phyloP scores from a whole-genome alignment of 1,140 invertebrate species.

The Daktulosphaira vitifoliae region DNA sequence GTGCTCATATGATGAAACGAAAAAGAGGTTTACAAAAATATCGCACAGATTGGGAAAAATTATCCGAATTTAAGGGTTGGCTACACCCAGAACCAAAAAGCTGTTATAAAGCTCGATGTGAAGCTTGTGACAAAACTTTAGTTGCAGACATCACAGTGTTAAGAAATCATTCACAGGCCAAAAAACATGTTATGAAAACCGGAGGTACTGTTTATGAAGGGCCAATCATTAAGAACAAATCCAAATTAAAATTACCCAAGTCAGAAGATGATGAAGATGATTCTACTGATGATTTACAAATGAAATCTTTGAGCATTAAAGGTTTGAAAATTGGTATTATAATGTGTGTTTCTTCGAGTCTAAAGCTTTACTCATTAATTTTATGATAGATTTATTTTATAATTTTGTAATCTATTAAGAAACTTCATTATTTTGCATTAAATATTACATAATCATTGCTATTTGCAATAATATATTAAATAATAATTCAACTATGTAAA shows the following conservation, averaged over 20 bases:
- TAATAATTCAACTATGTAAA: neutral
- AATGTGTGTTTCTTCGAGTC: slow-evolving; percentile 13
- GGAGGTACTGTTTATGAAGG: slow-evolving; percentile 31
- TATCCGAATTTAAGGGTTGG: slow-evolving; percentile 36
- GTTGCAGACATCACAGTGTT: slow-evolving; percentile 37
- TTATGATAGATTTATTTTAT: too few species aligned
- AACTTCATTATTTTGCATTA: too few species aligned
- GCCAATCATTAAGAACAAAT: slow-evolving; percentile 22
- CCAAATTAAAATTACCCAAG: slow-evolving; percentile 3
- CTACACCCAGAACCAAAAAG: slow-evolving; percentile 33
- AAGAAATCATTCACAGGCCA: slow-evolving; percentile 35
- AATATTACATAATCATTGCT: too few species aligned
- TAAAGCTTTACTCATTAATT: slow-evolving; percentile 23
- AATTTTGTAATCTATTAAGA: too few species aligned
- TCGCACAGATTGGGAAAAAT: slow-evolving; percentile 37
- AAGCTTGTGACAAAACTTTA: slow-evolving; percentile 36
- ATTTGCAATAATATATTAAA: too few species aligned
- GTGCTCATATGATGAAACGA: slow-evolving; percentile 28
- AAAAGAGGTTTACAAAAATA: slow-evolving; percentile 37
- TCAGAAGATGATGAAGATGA: slow-evolving; percentile 16
- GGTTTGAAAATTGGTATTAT: slow-evolving; percentile 25
- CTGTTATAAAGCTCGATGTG: slow-evolving; percentile 37
- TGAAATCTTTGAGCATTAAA: slow-evolving; percentile 34
- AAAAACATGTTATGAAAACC: slow-evolving; percentile 35
- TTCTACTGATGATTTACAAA: slow-evolving; percentile 30